Evolutionary conservation across 2,888 invertebrate genomes (phyloP).

Genomic region (Pristionchus mayeri): DNA sequence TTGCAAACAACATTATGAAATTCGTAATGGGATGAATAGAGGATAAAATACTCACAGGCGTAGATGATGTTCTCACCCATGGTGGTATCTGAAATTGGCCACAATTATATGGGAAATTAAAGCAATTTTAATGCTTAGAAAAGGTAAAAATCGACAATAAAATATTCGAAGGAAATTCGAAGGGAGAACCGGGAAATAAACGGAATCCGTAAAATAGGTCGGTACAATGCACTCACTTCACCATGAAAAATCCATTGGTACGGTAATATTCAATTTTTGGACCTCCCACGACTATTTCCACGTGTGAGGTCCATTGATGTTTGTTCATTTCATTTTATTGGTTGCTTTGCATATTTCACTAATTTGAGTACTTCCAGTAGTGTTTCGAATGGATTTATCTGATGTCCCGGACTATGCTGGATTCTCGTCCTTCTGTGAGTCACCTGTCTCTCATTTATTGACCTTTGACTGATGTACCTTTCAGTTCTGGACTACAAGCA

Average conservation of each 20-base stretch:
- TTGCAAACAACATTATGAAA: not conserved
- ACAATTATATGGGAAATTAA: not conserved
- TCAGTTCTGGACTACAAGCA: slow-evolving; percentile 37
- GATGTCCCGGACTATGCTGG: no score
- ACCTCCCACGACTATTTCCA: no score
- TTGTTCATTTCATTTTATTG: no score
- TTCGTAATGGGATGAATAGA: not conserved
- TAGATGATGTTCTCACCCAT: slow-evolving; percentile 69
- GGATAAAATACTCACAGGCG: slow-evolving; percentile 54
- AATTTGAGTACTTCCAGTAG: not conserved
- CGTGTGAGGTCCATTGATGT: no score
- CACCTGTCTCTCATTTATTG: not conserved
- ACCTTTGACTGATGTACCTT: not conserved
- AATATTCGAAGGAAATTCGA: not conserved
- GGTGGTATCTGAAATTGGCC: slow-evolving; percentile 27
- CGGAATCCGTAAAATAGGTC: no score
- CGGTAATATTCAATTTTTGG: no score
- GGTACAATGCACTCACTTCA: no score
- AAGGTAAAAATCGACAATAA: not conserved
- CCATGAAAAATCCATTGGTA: no score
- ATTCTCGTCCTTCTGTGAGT: not conserved
- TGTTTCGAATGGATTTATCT: not conserved
- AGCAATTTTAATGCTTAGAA: no score
- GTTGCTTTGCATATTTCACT: no score
- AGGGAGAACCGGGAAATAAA: not conserved